A percentile compares a stretch with the other conserved stretches of the same genome.
Evolutionary conservation across 2,797 vertebrate species (phyloP).

Genomic region (Acipenser transmontanus): DNA sequence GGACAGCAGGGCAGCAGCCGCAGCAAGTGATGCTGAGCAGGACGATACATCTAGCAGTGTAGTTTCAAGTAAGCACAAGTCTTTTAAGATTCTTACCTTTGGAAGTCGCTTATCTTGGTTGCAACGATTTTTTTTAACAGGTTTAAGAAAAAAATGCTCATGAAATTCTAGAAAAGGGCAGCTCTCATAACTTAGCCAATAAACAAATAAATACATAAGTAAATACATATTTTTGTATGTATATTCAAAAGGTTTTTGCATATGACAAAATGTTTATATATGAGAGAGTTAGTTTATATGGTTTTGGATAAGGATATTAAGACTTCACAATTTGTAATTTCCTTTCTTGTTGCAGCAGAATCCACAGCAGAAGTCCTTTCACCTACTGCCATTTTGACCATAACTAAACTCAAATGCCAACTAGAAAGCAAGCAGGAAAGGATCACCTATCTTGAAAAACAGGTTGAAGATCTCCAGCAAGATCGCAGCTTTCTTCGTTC

Average conservation of each 20-base stretch:
- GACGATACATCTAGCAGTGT: constrained; percentile 63
- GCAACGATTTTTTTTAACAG: too few species aligned
- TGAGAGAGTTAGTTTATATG: too few species aligned
- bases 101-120: too few species aligned
- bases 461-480: constrained; percentile 61
- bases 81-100: neutral
- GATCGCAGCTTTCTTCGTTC: constrained; percentile 61
- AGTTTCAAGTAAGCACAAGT: constrained; percentile 43
- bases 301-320: neutral
- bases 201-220: too few species aligned
- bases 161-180: too few species aligned
- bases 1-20: constrained; percentile 42
- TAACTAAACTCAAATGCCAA: constrained; percentile 60
- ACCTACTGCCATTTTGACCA: constrained; percentile 50
- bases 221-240: too few species aligned
- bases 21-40: constrained; percentile 43
- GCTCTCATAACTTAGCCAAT: too few species aligned
- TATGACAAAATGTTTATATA: too few species aligned
- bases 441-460: constrained; percentile 49
- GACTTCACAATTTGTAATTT: neutral
- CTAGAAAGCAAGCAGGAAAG: constrained; percentile 62
- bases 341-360: constrained; percentile 23
- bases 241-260: too few species aligned
- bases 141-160: too few species aligned
- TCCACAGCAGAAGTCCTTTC: constrained; percentile 43